Percentiles rank a stretch among this genome's conserved stretches.
phyloP scores from a whole-genome alignment of 2,113 vertebrate genomes.

The Hipposideros armiger region DNA sequence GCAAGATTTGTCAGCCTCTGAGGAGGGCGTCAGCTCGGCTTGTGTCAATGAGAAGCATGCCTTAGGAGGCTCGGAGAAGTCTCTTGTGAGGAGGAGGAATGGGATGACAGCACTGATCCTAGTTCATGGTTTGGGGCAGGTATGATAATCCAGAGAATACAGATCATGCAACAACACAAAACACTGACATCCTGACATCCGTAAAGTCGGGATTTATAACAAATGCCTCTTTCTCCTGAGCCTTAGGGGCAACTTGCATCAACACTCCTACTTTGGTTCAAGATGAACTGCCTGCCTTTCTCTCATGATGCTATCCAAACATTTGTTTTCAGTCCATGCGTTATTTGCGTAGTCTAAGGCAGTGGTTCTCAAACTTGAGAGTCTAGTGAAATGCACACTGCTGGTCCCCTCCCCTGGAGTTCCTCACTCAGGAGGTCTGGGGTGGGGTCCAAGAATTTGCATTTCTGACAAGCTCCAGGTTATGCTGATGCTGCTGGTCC shows the following conservation, averaged over 20 bases:
- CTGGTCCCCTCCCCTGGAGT: background rate
- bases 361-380: background rate
- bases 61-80: background rate
- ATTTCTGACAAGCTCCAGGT: background rate
- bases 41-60: background rate
- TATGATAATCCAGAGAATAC: background rate
- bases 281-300: background rate
- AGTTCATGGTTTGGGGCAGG: background rate
- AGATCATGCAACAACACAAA: background rate
- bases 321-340: background rate
- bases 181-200: background rate
- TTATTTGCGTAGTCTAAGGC: background rate
- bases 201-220: background rate
- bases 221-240: background rate
- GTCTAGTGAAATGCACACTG: background rate
- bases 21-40: background rate
- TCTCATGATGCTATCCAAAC: background rate
- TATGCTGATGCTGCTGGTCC: background rate
- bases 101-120: background rate
- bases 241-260: background rate
- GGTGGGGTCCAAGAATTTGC: background rate
- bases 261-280: background rate
- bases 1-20: background rate
- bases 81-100: accelerated
- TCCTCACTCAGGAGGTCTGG: background rate